Base-by-base conservation (phyloP, 2,797 vertebrate species). In the Orientallactaga sibirica region DNA sequence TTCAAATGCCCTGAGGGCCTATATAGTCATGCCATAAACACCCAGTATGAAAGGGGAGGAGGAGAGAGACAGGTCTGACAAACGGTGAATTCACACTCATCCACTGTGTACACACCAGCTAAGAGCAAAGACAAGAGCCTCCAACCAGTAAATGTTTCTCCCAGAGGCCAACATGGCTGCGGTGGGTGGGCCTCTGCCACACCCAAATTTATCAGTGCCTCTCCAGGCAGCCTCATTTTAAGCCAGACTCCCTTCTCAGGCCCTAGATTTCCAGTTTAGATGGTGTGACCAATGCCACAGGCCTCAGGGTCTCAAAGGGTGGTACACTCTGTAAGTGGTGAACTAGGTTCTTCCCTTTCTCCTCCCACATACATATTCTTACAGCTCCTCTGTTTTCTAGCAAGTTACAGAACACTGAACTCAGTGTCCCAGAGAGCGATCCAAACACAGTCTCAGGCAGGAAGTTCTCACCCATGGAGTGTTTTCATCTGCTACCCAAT, bases 161-260 rank as follows among this genome's bases (percentile, higher is more conserved):
- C 37, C 89, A 75, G 70, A 78, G 75, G 55, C 82, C 78, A 67
- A 71, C 81, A 61, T 0, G 4, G 67, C 48, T 0, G 9, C 62
- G 18, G 0, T 2, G 73, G 66, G 73, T 27, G 20, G 43, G 71
- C 37, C 87, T 43, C 48, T 74, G 37, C 12, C 66, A 75, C 4
- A 0, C 62, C 77, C 93, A 55, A 55, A 52, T 43, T 94, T 93
- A 96, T 93, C 95, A 95, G 68, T 22, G 66, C 43, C 79, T 84
- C 75, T 19, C 71, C 94, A 93, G 67, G 48, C 78, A 83, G 74
- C 82, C 33, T 64, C 88, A 24, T 22, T 66, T 66, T 37, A 41
- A 93, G 66, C 27, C 22, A 12, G 27, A 4, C 61, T 86, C 61
- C 43, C 52, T 68, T 64, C 66, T 61, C 86, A 61, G 75, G 29